Conservation (phyloP, 1,140 invertebrate species). For the Drosophila grimshawi region DNA sequence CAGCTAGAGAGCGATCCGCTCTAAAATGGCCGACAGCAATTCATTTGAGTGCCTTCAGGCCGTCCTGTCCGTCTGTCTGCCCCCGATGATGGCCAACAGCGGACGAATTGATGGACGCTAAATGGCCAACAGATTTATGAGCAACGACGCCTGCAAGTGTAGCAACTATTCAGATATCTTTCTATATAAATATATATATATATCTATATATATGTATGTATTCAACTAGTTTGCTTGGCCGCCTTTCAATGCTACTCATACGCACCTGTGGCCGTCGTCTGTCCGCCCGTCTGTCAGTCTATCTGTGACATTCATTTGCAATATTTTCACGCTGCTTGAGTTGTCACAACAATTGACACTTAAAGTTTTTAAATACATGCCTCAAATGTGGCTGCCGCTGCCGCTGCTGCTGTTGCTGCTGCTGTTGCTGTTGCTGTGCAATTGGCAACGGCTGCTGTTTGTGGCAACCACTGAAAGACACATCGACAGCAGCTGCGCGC, state of each 20-base stretch:
- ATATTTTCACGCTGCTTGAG: constrained; percentile 76
- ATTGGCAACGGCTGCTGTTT: constrained; percentile 34
- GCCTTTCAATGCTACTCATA: constrained; percentile 81
- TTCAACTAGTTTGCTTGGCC: constrained; percentile 73
- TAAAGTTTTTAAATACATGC: constrained; percentile 68
- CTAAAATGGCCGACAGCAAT: constrained; percentile 76
- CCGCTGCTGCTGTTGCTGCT: constrained; percentile 9
- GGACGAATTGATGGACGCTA: constrained; percentile 76
- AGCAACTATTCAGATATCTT: constrained; percentile 5
- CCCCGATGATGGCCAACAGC: constrained; percentile 57
- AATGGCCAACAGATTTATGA: constrained; percentile 79
- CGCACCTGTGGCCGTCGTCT: constrained; percentile 71
- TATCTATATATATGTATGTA: neutral
- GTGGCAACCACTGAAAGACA: constrained; percentile 65
- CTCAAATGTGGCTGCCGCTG: constrained; percentile 31
- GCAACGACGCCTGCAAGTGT: constrained; percentile 52
- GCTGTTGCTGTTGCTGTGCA: constrained; percentile 33
- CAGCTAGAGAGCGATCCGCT: constrained; percentile 50
- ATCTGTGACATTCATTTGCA: constrained; percentile 68
- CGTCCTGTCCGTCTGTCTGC: neutral
- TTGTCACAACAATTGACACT: constrained; percentile 83
- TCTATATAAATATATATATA: constrained; percentile 11
- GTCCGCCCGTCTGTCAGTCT: constrained; percentile 11
- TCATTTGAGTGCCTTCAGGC: constrained; percentile 62
- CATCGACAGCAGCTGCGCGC: constrained; percentile 79